phyloP scores from a whole-genome alignment of 2,797 vertebrate genomes.

The Tarsius wallacei region DNA sequence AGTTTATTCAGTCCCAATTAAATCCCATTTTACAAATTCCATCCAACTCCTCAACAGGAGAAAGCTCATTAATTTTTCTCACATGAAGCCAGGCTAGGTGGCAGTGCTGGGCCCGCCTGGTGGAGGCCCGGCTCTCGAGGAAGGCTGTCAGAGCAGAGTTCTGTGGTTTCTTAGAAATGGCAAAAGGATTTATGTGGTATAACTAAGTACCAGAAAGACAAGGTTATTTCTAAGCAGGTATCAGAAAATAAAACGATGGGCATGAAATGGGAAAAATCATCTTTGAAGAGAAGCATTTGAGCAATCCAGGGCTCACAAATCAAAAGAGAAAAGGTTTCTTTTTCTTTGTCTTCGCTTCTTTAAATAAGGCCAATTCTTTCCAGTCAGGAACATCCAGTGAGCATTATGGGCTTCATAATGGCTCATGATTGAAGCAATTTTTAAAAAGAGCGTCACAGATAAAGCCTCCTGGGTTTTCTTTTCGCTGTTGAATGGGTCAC shows the following conservation, averaged over 20 bases:
- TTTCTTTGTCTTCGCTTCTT: conserved; percentile 71
- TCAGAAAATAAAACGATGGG: conserved; percentile 72
- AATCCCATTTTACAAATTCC: conserved; percentile 80
- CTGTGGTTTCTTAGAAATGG: conserved; percentile 70
- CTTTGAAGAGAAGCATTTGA: conserved; percentile 72
- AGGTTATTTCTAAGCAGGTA: conserved; percentile 83
- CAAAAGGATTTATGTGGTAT: conserved; percentile 78
- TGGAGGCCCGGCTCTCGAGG: neutral
- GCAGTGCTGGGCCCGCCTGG: neutral
- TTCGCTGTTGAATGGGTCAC: conserved; percentile 21
- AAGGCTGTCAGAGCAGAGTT: conserved; percentile 66
- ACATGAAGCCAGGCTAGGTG: conserved; percentile 26
- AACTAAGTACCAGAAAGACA: conserved; percentile 77
- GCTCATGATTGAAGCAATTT: conserved; percentile 74
- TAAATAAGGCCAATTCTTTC: conserved; percentile 42
- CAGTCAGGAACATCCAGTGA: conserved; percentile 45
- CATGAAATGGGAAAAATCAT: conserved; percentile 76
- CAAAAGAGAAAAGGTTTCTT: conserved; percentile 69
- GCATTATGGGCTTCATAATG: conserved; percentile 38
- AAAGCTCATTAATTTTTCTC: conserved; percentile 77
- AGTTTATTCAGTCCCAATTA: conserved; percentile 82
- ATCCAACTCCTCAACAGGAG: conserved; percentile 58
- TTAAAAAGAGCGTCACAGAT: conserved; percentile 7
- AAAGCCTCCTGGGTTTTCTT: conserved; percentile 54
- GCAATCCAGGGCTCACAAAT: conserved; percentile 66